These are phyloP conservation scores for Heliconius aoede DNA, from an alignment of 2,888 invertebrate species.

Conservation along the genomic window DNA sequence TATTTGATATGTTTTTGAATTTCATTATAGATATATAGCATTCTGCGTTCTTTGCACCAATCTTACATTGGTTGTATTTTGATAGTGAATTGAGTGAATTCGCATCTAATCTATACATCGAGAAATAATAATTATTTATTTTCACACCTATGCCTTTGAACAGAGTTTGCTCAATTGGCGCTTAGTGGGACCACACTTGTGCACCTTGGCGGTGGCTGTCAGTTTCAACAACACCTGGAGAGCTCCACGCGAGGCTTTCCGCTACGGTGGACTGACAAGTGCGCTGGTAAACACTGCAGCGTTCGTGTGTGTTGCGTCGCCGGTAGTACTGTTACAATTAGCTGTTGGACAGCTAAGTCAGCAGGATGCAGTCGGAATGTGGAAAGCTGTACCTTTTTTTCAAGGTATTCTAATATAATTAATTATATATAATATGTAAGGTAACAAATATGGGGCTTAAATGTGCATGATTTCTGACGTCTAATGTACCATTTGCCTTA, in stretches of 20 bases:
- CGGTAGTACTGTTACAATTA: slow-evolving; percentile 84
- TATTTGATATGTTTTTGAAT: not conserved
- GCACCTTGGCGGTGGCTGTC: slow-evolving; percentile 82
- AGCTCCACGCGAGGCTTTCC: slow-evolving; percentile 81
- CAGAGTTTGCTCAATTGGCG: slow-evolving; percentile 65
- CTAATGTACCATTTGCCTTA: not conserved
- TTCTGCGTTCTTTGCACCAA: too few relatives aligned
- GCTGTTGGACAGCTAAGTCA: slow-evolving; percentile 86
- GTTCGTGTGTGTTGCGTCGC: slow-evolving; percentile 79
- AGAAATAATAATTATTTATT: not conserved
- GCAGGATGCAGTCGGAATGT: slow-evolving; percentile 86
- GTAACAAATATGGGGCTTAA: not conserved
- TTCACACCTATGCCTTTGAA: slow-evolving; percentile 1
- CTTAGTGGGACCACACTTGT: slow-evolving; percentile 64
- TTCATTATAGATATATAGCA: not conserved
- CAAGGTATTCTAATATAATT: slow-evolving; percentile 78
- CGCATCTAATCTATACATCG: not conserved
- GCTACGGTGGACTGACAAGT: slow-evolving; percentile 80
- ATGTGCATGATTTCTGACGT: not conserved
- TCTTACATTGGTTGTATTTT: too few relatives aligned
- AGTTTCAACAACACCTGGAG: slow-evolving; percentile 84
- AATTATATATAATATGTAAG: not conserved
- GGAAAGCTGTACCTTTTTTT: slow-evolving; percentile 87
- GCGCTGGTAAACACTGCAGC: slow-evolving; percentile 78
- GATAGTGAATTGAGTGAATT: too few relatives aligned